Percentiles rank a stretch among this genome's conserved stretches.
Evolutionary conservation across 2,113 vertebrate species (phyloP).

Genomic region (Sisor rabdophorus): DNA sequence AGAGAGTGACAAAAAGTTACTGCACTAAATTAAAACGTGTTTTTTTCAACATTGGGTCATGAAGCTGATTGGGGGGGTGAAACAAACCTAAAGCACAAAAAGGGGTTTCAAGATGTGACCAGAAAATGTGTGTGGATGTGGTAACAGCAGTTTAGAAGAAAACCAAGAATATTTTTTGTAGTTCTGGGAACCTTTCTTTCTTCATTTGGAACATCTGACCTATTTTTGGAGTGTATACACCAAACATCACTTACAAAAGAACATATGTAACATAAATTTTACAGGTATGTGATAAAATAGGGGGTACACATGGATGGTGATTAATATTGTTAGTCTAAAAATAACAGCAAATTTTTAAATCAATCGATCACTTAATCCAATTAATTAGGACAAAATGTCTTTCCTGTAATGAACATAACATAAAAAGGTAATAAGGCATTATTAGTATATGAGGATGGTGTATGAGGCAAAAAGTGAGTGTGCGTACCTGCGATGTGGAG

Average conservation of each 20-base stretch:
- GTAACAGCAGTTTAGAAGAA: background rate
- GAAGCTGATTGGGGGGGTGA: background rate
- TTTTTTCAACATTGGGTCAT: background rate
- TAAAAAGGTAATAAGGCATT: background rate
- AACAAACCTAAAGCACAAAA: no score
- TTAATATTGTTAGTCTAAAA: background rate
- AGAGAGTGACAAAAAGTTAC: no score
- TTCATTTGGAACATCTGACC: background rate
- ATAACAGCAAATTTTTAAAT: no score
- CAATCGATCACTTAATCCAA: no score
- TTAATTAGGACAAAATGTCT: no score
- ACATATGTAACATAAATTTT: background rate
- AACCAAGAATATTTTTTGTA: background rate
- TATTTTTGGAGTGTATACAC: background rate
- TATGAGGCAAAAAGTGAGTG: no score
- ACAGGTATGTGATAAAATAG: background rate
- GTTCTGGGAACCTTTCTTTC: background rate
- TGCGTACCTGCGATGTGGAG: slow-evolving; percentile 68
- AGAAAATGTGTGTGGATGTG: background rate
- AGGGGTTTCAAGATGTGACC: background rate
- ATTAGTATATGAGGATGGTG: background rate
- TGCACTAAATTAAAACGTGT: background rate
- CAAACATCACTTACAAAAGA: background rate
- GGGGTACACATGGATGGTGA: no score
- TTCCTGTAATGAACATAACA: background rate